These are phyloP conservation scores for Neolamprologus modestus DNA, from an alignment of 2,113 vertebrate genomes.

Conservation along the genomic window DNA sequence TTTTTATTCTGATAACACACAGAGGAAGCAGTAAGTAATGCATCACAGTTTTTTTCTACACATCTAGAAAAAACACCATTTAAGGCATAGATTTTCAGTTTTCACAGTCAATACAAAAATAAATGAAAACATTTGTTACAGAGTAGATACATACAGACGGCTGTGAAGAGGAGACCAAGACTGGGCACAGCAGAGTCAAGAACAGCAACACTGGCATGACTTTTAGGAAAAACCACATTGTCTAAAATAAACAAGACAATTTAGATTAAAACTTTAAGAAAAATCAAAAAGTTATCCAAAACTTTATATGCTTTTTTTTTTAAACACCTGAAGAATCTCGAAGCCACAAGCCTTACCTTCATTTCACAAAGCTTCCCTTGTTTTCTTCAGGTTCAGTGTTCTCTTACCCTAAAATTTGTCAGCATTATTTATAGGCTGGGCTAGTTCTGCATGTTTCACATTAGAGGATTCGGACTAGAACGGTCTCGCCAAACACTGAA, in stretches of 20 bases:
- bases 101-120: not conserved
- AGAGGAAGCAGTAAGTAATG: not conserved
- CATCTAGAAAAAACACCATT: not conserved
- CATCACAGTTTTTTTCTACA: not conserved
- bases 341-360: constrained; percentile 34
- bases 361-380: not conserved
- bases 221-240: not conserved
- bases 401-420: not conserved
- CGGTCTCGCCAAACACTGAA: not conserved
- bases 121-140: not conserved
- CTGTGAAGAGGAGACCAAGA: constrained; percentile 40
- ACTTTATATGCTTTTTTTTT: not conserved
- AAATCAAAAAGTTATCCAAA: not conserved
- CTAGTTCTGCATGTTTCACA: constrained; percentile 69
- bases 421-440: constrained; percentile 64
- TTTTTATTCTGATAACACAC: not conserved
- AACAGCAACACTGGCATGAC: constrained; percentile 50
- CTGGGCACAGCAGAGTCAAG: constrained; percentile 53
- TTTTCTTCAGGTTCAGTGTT: constrained; percentile 24
- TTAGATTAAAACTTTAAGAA: not conserved
- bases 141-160: constrained; percentile 59
- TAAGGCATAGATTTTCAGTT: not conserved
- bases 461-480: constrained; percentile 20
- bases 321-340: not conserved
- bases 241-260: constrained; percentile 5